Percentiles rank a stretch among this genome's conserved stretches.
These are phyloP conservation scores for Recurvirostra avosetta DNA, from an alignment of 2,113 vertebrate species.

Conservation along the genomic window DNA sequence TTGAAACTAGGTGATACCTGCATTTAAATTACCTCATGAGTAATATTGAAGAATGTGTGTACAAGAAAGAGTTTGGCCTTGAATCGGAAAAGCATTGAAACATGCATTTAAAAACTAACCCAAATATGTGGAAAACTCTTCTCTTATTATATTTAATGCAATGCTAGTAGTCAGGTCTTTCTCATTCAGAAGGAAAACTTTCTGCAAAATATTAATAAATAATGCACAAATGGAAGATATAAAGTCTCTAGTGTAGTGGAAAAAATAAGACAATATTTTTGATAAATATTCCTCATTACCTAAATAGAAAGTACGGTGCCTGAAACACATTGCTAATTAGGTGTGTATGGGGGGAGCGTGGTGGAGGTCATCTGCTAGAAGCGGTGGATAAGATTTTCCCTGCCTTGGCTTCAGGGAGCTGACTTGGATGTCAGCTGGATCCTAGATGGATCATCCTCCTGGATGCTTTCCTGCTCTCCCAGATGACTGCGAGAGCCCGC, in stretches of 20 bases:
- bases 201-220: slow-evolving; percentile 8
- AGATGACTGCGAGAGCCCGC: rapidly evolving
- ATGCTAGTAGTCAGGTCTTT: background rate
- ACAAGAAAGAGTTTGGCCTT: background rate
- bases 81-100: background rate
- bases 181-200: background rate
- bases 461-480: background rate
- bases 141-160: background rate
- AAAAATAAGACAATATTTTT: background rate
- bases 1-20: slow-evolving; percentile 32
- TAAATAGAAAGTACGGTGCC: background rate
- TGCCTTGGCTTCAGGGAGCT: background rate
- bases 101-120: background rate
- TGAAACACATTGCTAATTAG: background rate
- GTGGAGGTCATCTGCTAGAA: background rate
- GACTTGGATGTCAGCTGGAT: too few relatives aligned
- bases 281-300: background rate
- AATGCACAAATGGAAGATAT: background rate
- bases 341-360: background rate
- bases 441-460: background rate
- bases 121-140: background rate
- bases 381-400: background rate
- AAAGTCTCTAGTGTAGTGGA: background rate
- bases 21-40: slow-evolving; percentile 3
- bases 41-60: background rate